These are phyloP conservation scores for Phalacrocorax carbo DNA, from an alignment of 2,113 vertebrate genomes.

Conservation along the genomic window DNA sequence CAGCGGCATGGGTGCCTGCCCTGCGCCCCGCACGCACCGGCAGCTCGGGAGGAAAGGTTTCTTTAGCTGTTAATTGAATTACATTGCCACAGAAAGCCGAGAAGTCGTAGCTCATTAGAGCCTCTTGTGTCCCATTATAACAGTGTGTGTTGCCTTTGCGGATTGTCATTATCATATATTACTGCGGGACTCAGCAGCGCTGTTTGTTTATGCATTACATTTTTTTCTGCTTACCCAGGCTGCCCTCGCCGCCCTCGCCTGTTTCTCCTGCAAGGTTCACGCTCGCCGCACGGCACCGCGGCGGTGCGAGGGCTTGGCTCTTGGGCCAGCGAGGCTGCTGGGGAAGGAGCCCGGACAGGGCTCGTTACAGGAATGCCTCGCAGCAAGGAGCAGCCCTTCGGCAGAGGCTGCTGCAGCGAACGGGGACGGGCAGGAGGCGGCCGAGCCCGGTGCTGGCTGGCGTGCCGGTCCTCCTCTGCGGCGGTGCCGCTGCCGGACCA, in stretches of 20 bases:
- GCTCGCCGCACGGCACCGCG: background rate
- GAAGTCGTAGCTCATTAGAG: conserved; percentile 67
- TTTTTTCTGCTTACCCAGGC: conserved; percentile 21
- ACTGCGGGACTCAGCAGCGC: conserved; percentile 46
- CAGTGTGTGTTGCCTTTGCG: conserved; percentile 50
- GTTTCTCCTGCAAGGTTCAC: background rate
- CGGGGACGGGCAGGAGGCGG: too few relatives aligned
- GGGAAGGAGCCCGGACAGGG: background rate
- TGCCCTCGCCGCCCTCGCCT: background rate
- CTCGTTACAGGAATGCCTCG: background rate
- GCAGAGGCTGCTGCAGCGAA: background rate
- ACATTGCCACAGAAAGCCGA: conserved; percentile 62
- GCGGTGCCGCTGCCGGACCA: background rate
- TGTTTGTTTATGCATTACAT: conserved; percentile 51
- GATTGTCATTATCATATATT: conserved; percentile 61
- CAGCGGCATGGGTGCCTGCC: fast-evolving
- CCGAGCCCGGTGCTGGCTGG: background rate
- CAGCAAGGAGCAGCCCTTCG: background rate
- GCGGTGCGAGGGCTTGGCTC: background rate
- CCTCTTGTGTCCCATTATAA: conserved; percentile 63
- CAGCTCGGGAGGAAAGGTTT: conserved; percentile 22
- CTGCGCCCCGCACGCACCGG: background rate
- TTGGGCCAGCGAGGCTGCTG: background rate
- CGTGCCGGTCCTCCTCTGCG: background rate
- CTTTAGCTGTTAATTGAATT: conserved; percentile 67